Evolutionary conservation across 2,113 vertebrate genomes (phyloP), one percentile per base, ranked within the genome.

Genomic region (Egretta garzetta): DNA sequence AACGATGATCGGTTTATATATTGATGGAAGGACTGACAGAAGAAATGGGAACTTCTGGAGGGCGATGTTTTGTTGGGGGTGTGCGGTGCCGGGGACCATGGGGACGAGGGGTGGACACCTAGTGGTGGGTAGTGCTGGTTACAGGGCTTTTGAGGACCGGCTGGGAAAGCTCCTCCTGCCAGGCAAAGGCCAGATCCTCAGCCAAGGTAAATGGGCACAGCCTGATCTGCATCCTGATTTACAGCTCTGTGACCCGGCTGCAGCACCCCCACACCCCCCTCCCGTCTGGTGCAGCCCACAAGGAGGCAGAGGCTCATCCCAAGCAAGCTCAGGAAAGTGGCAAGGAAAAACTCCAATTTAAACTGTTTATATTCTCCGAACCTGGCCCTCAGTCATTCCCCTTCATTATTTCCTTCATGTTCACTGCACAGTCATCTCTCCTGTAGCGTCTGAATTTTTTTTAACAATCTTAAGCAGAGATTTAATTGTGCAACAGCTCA

Each of bases 401-500:
- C 8, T 6, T 43, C 37, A 2, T 75, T 45, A 45, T 84, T 85
- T 91, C 52, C 33, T 91, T 82, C 37, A 2, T 81, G 55, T 66
- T 94, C 6, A 0, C 49, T 52, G 50, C 45, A 3, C n/a, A 23
- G 41, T 87, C 10, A 1, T 71, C 28, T 67, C 16, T 47, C 43
- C 66, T 41, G 32, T 28, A 80, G 49, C 2, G 4, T 35, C 9
- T 30, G 30, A 49, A 24, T 39, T 72, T n/a, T 68, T 67, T 80
- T 59, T 4, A 77, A 55, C 20, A 68, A 37, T 60, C 45, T 55
- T 77, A 87, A 56, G 33, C 49, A 59, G 75, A 86, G 15, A 70
- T 74, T 91, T 91, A 93, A 71, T 93, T 82, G 74, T 22, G n/a
- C 73, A 73, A 80, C 68, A 89, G 66, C 79, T 92, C 74, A 18